Percentiles rank a stretch among this genome's conserved stretches.
These are phyloP conservation scores for Eulemur mongoz DNA, from an alignment of 2,797 vertebrate species.

Conservation along the genomic window DNA sequence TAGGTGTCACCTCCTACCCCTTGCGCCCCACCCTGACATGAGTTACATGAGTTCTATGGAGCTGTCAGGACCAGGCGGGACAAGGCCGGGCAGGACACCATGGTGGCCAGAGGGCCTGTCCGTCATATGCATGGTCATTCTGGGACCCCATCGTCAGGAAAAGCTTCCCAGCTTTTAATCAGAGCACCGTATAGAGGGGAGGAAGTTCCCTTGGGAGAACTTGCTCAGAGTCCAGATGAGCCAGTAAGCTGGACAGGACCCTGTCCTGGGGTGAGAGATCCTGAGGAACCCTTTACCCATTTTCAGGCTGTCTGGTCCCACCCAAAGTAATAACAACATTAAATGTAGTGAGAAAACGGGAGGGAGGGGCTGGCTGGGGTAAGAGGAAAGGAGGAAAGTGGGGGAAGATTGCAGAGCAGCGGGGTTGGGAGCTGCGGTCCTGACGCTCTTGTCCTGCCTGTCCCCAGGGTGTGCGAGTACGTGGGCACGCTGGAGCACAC, in stretches of 20 bases:
- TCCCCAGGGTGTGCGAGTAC: constrained; percentile 94
- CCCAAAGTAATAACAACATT: neutral
- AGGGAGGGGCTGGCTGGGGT: fast-evolving
- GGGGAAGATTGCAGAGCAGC: neutral
- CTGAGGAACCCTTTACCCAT: too few relatives aligned
- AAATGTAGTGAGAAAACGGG: neutral
- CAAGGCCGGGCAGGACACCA: neutral
- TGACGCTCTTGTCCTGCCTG: constrained; percentile 5
- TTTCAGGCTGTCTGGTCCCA: neutral
- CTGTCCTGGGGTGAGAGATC: neutral
- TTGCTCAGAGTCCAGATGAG: neutral
- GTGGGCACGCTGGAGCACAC: constrained; percentile 95
- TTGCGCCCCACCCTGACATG: too few relatives aligned
- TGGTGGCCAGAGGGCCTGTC: neutral
- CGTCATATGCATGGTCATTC: fast-evolving
- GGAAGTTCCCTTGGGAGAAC: neutral
- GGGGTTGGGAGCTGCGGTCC: neutral
- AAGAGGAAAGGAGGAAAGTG: neutral
- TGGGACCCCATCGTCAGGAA: neutral
- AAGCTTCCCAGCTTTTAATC: neutral
- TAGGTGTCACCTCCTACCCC: fast-evolving
- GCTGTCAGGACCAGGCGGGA: neutral
- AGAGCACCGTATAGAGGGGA: neutral
- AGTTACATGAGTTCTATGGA: neutral
- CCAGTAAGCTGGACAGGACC: neutral